These are phyloP conservation scores for Drosophila hamatofila DNA, from an alignment of 2,888 invertebrate genomes.

Conservation along the genomic window DNA sequence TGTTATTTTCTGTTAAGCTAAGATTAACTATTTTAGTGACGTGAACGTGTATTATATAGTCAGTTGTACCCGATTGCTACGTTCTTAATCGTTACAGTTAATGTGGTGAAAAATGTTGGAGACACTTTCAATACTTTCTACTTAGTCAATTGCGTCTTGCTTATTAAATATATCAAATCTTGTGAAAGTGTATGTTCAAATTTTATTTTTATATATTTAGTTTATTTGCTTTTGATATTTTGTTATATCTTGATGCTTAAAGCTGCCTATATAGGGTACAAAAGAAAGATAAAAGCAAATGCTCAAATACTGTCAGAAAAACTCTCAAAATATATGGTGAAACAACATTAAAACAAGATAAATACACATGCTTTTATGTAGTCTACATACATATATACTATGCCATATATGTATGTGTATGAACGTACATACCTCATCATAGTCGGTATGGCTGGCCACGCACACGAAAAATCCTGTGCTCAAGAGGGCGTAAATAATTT, in stretches of 20 bases:
- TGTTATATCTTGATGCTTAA: not conserved
- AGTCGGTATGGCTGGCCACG: conserved; percentile 36
- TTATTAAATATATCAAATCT: not conserved
- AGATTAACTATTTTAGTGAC: too few species aligned
- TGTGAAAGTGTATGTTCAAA: conserved; percentile 16
- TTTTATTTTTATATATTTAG: not conserved
- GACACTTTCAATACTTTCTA: conserved; percentile 49
- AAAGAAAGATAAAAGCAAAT: not conserved
- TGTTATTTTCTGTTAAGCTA: too few species aligned
- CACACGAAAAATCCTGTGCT: conserved; percentile 72
- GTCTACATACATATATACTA: not conserved
- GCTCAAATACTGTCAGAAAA: not conserved
- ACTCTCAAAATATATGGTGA: conserved; percentile 2
- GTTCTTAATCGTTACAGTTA: not conserved
- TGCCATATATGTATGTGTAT: not conserved
- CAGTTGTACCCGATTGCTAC: not conserved
- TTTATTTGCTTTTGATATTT: not conserved
- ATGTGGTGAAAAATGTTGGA: conserved; percentile 26
- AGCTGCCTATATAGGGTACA: not conserved
- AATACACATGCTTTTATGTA: conserved; percentile 5
- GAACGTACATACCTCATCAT: conserved; percentile 24
- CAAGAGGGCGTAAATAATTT: conserved; percentile 84
- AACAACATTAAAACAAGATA: conserved; percentile 22
- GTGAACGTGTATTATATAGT: not conserved
- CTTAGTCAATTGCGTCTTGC: not conserved